Conservation (phyloP, 2,113 vertebrate genomes). For the Oplegnathus fasciatus region DNA sequence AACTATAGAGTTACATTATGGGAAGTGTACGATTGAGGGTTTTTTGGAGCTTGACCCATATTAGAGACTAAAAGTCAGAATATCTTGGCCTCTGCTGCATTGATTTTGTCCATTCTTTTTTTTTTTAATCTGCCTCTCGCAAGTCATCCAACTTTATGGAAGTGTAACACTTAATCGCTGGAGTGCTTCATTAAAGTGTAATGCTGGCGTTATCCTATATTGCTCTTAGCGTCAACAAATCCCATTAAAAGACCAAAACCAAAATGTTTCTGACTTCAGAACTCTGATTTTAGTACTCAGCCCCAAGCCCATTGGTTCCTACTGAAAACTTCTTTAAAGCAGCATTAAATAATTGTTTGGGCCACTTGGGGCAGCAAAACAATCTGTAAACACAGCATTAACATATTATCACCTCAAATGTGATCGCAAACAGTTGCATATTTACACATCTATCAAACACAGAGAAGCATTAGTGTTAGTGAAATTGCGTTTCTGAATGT, state of each 20-base stretch:
- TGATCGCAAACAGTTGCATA: not conserved
- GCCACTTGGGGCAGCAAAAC: too few relatives aligned
- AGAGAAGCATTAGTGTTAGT: not conserved
- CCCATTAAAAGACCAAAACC: not conserved
- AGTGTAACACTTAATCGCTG: not conserved
- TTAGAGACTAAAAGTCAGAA: not conserved
- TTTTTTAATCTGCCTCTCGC: not conserved
- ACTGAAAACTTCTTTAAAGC: too few relatives aligned
- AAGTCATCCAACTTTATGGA: not conserved
- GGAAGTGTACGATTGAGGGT: not conserved
- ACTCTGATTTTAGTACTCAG: too few relatives aligned
- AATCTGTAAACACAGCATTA: not conserved
- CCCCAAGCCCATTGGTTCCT: too few relatives aligned
- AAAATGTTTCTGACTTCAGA: too few relatives aligned
- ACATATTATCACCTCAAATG: not conserved
- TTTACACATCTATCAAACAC: not conserved
- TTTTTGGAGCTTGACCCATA: not conserved
- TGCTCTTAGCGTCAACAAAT: not conserved
- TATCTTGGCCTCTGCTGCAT: not conserved
- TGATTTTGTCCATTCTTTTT: not conserved
- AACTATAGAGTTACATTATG: not conserved
- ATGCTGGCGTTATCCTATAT: not conserved
- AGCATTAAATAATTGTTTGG: too few relatives aligned
- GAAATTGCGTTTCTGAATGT: too few relatives aligned
- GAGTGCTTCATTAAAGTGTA: not conserved